Base-by-base conservation (phyloP, 1,140 invertebrate species). In the Battus philenor region DNA sequence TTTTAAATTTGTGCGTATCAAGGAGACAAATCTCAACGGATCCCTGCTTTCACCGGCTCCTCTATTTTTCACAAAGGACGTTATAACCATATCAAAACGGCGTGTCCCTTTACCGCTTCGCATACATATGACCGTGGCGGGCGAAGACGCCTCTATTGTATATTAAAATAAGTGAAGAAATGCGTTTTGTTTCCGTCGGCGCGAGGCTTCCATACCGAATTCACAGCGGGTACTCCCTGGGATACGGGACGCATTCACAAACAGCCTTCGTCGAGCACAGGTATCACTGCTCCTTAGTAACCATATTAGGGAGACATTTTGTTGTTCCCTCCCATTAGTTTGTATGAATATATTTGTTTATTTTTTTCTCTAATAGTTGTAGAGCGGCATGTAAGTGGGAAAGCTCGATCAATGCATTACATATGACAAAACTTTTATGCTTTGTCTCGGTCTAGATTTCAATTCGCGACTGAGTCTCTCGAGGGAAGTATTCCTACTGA, bases 11-110 rank as follows among this genome's bases (percentile, higher is more conserved):
- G 68, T 71, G 69, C 79, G 73, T 83, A 83, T 79, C 75, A 69
- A 57, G 59, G 70, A 68, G 68, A 82, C 76, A 77, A 80, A 83
- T 80, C 79, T 80, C 68, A 10, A 44, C 51, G 59, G 56, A 62
- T 71, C 67, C 62, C 65, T 66, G 58, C 64, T 75, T 64, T 66
- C 70, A 69, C 65, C 69, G 68, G 61, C 60, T 73, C 55, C 70
- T 69, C 68, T 72, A 76, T 75, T 59, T 61, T 52, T 67, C 59
- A 77, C 77, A 84, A 84, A 81, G 76, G 65, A 77, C 63, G 76
- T 84, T 81, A 84, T 81, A 81, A 80, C 77, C 80, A 84, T 80
- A 82, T 84, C 80, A 84, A 39, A 81, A 78, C 74, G 64, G 74
- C 67, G 66, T 75, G 73, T 79, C 75, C 77, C 72, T 80, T 72